Evolutionary conservation across 2,113 vertebrate species (phyloP).

Genomic region (Tichodroma muraria): DNA sequence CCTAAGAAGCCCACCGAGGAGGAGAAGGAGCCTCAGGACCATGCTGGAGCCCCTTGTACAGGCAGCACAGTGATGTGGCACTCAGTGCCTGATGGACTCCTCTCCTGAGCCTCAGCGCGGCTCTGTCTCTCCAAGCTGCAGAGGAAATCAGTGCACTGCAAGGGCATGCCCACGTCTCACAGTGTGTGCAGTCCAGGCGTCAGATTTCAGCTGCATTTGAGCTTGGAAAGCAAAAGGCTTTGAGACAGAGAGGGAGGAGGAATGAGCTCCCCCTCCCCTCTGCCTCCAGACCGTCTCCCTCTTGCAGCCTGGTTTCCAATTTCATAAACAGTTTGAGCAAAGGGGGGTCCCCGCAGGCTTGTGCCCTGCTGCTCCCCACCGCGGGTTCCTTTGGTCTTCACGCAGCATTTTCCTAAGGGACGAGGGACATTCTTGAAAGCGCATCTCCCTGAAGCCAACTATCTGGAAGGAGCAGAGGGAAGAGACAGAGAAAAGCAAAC

Average conservation of each 20-base stretch:
- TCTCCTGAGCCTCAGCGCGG: not conserved
- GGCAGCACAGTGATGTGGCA: conserved; percentile 80
- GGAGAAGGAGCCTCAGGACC: conserved; percentile 34
- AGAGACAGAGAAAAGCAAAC: not conserved
- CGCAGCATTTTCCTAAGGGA: not conserved
- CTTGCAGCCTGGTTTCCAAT: not conserved
- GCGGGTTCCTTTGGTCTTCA: not conserved
- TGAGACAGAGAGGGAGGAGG: conserved; percentile 32
- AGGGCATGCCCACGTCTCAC: conserved; percentile 55
- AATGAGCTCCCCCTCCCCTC: conserved; percentile 23
- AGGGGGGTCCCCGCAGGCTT: not conserved
- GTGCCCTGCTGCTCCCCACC: not conserved
- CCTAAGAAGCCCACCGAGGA: conserved; percentile 5
- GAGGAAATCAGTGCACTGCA: conserved; percentile 18
- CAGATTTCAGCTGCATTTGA: conserved; percentile 62
- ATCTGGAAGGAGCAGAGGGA: not conserved
- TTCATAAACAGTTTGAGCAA: not conserved
- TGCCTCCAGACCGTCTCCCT: not conserved
- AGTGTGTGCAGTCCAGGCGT: conserved; percentile 64
- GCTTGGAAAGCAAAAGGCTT: conserved; percentile 44
- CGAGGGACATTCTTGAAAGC: rapidly evolving
- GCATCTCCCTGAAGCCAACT: not conserved
- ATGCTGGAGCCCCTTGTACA: conserved; percentile 61
- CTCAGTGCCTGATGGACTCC: not conserved
- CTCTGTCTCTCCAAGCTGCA: conserved; percentile 10